Conservation (phyloP, 2,797 vertebrate genomes). For the Forpus xanthops region DNA sequence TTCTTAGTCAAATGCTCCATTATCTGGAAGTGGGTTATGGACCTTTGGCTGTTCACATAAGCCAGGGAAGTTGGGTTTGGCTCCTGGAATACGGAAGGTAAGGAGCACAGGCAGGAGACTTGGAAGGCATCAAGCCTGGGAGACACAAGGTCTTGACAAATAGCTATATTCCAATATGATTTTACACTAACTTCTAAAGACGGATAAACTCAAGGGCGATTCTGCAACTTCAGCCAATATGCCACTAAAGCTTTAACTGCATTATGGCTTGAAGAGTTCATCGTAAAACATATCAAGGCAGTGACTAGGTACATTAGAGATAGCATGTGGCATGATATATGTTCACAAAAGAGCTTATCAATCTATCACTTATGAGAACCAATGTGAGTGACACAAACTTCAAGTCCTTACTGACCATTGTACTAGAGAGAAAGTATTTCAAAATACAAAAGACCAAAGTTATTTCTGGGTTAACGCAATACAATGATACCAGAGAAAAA, state of each 20-base stretch:
- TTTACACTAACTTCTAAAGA: neutral
- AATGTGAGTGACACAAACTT: neutral
- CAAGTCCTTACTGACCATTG: neutral
- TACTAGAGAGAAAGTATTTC: neutral
- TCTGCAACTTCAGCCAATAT: neutral
- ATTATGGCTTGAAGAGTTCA: neutral
- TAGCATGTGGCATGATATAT: neutral
- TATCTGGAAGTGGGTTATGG: constrained; percentile 19
- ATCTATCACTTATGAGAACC: neutral
- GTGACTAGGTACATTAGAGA: neutral
- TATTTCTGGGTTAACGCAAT: neutral
- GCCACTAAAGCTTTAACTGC: neutral
- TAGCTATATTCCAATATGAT: neutral
- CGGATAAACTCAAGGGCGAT: neutral
- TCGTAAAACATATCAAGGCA: neutral
- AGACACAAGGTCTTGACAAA: neutral
- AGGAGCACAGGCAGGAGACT: neutral
- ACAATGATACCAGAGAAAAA: neutral
- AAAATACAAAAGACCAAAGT: neutral
- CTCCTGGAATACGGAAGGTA: neutral
- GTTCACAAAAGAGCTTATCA: neutral
- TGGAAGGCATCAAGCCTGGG: neutral
- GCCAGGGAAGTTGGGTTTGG: neutral
- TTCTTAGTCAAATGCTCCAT: constrained; percentile 41
- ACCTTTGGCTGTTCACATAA: neutral